Base-by-base conservation (phyloP, 2,113 vertebrate genomes). In the Nansenia antarctica region DNA sequence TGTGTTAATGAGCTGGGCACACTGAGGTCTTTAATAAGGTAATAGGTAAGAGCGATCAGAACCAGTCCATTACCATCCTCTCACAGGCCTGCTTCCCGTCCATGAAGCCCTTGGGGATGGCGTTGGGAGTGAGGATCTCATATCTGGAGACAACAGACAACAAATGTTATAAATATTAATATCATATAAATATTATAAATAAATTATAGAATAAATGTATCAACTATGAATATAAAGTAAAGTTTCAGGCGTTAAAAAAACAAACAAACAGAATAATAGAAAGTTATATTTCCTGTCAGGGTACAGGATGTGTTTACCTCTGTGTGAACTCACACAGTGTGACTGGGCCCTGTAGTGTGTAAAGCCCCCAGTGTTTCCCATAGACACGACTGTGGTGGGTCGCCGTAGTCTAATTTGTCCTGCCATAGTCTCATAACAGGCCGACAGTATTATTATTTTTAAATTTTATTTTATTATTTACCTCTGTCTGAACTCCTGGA, bases 401-500 rank as follows among this genome's bases (percentile, higher is more conserved):
- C n/a, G n/a, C n/a, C n/a, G n/a, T n/a, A n/a, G n/a, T n/a, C n/a
- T n/a, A n/a, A n/a, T n/a, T n/a, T n/a, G n/a, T n/a, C n/a, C n/a
- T n/a, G n/a, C n/a, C n/a, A n/a, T n/a, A n/a, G n/a, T n/a, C n/a
- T n/a, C n/a, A n/a, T n/a, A n/a, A n/a, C n/a, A n/a, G n/a, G n/a
- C n/a, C n/a, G n/a, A n/a, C n/a, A n/a, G n/a, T n/a, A n/a, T n/a
- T n/a, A n/a, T n/a, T n/a, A n/a, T n/a, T n/a, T n/a, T n/a, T n/a
- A n/a, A n/a, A n/a, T n/a, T n/a, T n/a, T n/a, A n/a, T n/a, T n/a
- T n/a, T n/a, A n/a, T n/a, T n/a, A n/a, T n/a, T n/a, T 91, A 99
- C 98, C 98, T 97, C 86, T 98, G 98, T 72, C 98, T 94, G 87
- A 99, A 99, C 72, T 99, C 98, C 91, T 99, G 98, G 92, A 99